phyloP scores from a whole-genome alignment of 2,888 invertebrate species.

The Sepiola atlantica region DNA sequence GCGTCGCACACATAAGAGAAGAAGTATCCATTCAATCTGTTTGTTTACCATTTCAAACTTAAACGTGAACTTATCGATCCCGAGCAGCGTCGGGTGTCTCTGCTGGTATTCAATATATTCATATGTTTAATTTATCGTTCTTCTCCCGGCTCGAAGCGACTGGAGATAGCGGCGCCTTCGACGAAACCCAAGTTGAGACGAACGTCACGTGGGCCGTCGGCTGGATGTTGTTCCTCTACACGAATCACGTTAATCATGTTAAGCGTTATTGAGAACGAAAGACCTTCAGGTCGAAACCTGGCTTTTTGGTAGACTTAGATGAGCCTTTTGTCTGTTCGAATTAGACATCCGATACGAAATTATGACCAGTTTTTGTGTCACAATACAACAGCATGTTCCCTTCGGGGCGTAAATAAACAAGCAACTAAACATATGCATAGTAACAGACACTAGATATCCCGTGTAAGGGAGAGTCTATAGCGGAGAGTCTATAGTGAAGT shows the following conservation, averaged over 20 bases:
- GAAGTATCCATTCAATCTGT: too few species aligned
- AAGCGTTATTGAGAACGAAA: not conserved
- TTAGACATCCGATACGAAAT: too few species aligned
- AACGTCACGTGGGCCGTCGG: not conserved
- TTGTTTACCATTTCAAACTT: too few species aligned
- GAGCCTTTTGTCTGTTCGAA: not conserved
- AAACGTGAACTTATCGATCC: too few species aligned
- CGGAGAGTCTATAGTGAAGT: too few species aligned
- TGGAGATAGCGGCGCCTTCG: not conserved
- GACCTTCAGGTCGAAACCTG: not conserved
- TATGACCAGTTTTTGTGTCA: too few species aligned
- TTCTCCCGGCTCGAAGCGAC: not conserved
- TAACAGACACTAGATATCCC: too few species aligned
- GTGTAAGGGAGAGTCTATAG: too few species aligned
- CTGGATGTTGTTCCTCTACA: not conserved
- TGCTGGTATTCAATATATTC: not conserved
- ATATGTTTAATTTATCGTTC: not conserved
- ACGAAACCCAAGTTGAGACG: not conserved
- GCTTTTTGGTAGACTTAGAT: not conserved
- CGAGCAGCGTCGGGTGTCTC: too few species aligned
- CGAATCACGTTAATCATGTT: not conserved
- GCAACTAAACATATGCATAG: too few species aligned
- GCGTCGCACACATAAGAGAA: too few species aligned
- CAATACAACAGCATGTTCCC: not conserved
- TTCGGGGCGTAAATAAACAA: not conserved